These are phyloP conservation scores for Polymixis flavicincta DNA, from an alignment of 2,888 invertebrate species.

Conservation along the genomic window DNA sequence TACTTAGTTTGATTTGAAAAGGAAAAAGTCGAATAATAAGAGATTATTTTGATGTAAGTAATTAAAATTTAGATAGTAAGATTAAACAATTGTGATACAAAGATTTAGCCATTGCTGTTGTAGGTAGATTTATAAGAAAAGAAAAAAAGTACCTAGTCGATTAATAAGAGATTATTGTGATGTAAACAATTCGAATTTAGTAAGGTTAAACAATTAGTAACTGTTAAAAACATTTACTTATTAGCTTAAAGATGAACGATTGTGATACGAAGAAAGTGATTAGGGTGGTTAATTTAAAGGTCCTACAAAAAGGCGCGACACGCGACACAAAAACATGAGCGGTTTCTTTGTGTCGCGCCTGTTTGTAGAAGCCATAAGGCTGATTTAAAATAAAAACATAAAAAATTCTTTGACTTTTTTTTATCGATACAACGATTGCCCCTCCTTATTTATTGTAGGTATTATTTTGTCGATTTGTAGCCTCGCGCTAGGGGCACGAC, in stretches of 20 bases:
- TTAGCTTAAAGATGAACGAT: conserved; percentile 20
- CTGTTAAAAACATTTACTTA: conserved; percentile 14
- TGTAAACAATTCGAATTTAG: conserved; percentile 36
- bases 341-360: conserved; percentile 34
- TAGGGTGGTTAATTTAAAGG: conserved; percentile 39
- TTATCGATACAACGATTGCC: conserved; percentile 21
- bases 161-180: conserved; percentile 37
- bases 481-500: conserved; percentile 32
- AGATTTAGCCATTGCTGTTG: conserved; percentile 38
- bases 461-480: conserved; percentile 38
- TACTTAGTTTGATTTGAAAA: conserved; percentile 35
- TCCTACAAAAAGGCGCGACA: conserved; percentile 32
- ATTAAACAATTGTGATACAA: conserved; percentile 38
- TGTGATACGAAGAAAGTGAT: conserved; percentile 37
- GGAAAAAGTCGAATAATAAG: conserved; percentile 38
- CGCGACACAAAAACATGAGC: conserved; percentile 20
- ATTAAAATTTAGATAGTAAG: conserved; percentile 28
- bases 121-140: conserved; percentile 36
- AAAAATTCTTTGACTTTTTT: conserved; percentile 28
- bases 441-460: conserved; percentile 36
- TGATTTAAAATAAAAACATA: conserved; percentile 39
- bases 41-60: conserved; percentile 31
- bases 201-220: conserved; percentile 24
- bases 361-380: conserved; percentile 32
- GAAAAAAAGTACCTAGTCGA: conserved; percentile 34